Conservation (phyloP, 1,140 invertebrate genomes). For the Nebria ingens region DNA sequence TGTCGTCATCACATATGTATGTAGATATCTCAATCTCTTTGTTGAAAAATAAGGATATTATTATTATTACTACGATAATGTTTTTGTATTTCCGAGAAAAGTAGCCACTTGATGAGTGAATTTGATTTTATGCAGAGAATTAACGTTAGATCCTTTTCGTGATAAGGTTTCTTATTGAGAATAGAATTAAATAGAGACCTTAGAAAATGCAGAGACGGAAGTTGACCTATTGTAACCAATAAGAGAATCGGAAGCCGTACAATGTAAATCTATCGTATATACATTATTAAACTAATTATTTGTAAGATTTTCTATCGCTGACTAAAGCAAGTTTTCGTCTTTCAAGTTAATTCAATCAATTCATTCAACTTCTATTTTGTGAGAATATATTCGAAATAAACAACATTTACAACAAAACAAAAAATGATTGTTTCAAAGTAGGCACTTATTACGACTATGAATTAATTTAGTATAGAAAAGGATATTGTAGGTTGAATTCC, state of each 20-base stretch:
- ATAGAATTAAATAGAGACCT: conserved; percentile 7
- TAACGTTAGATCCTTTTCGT: neutral
- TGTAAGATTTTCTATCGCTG: too few relatives aligned
- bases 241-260: neutral
- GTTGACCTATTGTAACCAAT: neutral
- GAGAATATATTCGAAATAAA: too few relatives aligned
- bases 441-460: too few relatives aligned
- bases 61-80: neutral
- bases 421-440: too few relatives aligned
- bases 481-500: conserved; percentile 90
- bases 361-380: too few relatives aligned
- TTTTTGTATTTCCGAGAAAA: neutral
- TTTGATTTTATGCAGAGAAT: neutral
- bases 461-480: conserved; percentile 53
- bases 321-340: too few relatives aligned
- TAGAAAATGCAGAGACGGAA: conserved; percentile 6
- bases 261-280: too few relatives aligned
- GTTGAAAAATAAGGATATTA: too few relatives aligned
- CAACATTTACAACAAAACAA: too few relatives aligned
- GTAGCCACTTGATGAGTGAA: neutral
- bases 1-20: neutral
- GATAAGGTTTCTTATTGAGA: conserved; percentile 16
- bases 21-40: neutral
- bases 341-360: too few relatives aligned
- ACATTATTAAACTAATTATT: too few relatives aligned